Base-by-base conservation (phyloP, 2,888 invertebrate species). In the Xestobium rufovillosum region DNA sequence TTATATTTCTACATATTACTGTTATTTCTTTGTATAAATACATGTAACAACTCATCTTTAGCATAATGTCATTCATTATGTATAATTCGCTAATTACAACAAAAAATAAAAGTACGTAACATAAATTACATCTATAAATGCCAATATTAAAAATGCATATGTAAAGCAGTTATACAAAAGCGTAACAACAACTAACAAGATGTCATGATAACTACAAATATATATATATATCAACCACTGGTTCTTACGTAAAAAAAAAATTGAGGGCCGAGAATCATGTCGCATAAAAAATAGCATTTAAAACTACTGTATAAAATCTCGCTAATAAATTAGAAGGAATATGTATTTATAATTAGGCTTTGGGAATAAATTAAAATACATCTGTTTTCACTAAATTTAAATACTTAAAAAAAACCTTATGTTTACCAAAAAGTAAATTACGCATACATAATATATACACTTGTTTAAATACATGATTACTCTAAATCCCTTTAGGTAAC, bases 101-200 rank as follows among this genome's bases (percentile, higher is more conserved):
- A 46, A 49, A 39, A 44, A 42, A 51, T 39, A 43, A 45, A 47
- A 41, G 40, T 48, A 45, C 43, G 34, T 44, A 44, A 45, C 43
- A 50, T 39, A 47, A 46, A 43, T 49, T 50, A 50, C 48, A 55
- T 50, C 49, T 51, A 56, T 56, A 55, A 57, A 57, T 57, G 56
- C 55, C 41, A 43, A 44, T 42, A 33, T 30, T 19, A 42, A 50
- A 53, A 55, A 55, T 52, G 53, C 51, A 52, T 49, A 53, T 46
- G 49, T 51, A 51, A 53, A 55, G 57, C 55, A 44, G 47, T 52
- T 51, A 53, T 50, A 51, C 52, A 52, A 53, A 51, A 55, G 36
- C 38, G 14, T 26, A 37, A 41, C 45, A 41, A 47, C 45, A 47
- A 50, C 42, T 41, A 38, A 41, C 36, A 44, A n/a, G 43, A n/a